Base-by-base conservation (phyloP, 2,888 invertebrate genomes). In the Gymnoscelis rufifasciata region DNA sequence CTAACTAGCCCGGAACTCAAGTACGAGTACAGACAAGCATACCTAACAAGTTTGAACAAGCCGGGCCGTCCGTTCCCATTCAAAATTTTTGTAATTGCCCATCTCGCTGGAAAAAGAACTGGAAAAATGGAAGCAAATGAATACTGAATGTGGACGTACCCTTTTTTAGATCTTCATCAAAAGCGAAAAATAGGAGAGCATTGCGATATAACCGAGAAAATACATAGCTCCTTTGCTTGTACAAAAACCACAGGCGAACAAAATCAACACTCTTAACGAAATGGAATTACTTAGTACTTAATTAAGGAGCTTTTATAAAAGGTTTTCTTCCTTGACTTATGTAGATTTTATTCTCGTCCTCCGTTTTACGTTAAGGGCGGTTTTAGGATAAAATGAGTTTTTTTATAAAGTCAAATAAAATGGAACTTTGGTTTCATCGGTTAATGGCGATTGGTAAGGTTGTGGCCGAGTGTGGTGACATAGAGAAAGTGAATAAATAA, bases 41-140 rank as follows among this genome's bases (percentile, higher is more conserved):
- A 62, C 54, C 60, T 65, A 64, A 68, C 67, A 67, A 71, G 65
- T 73, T 75, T 68, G 62, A 68, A 66, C 62, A 65, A 66, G 54
- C 61, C 48, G 50, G 44, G 48, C 56, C 54, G 54, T 54, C 58
- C 57, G 63, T 54, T 59, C 56, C 54, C 52, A 63, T 71, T 68
- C 62, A 66, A 66, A 65, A 71, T 66, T 68, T 45, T 64, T 68
- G 68, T 74, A 74, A 74, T 75, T 74, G 74, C 60, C 57, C 57
- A 58, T 59, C 64, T 59, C 57, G 46, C 54, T 60, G 62, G 63
- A 65, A 62, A 60, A 61, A 35, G 19, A 35, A 35, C 15, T 35
- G 19, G 35, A 35, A 71, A 53, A 66, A 64, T 60, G 53, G 28
- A 28, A 44, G 41, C 26, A 39, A 19, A 42, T 39, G 45, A 46